These are phyloP conservation scores for Macrotus californicus DNA, from an alignment of 2,113 vertebrate genomes.

Conservation along the genomic window DNA sequence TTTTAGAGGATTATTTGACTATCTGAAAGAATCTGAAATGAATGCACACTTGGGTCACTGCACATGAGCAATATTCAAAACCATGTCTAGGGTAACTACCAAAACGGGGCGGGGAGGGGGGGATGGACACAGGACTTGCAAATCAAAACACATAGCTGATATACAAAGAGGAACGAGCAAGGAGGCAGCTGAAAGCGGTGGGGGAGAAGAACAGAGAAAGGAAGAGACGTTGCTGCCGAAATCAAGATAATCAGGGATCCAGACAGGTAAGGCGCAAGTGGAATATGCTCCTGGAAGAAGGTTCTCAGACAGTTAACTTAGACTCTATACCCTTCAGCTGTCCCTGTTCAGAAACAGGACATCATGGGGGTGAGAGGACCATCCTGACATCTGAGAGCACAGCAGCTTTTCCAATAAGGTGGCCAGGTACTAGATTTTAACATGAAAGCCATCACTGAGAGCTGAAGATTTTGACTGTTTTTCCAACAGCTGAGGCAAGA, in stretches of 20 bases:
- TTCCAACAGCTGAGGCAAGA: not conserved
- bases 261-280: not conserved
- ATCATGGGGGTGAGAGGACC: fast-evolving
- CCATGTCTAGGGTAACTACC: not conserved
- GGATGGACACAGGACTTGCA: too few relatives aligned
- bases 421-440: not conserved
- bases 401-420: not conserved
- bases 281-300: not conserved
- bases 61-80: not conserved
- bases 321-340: not conserved
- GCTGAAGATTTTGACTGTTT: not conserved
- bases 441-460: not conserved
- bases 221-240: not conserved
- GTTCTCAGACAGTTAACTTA: not conserved
- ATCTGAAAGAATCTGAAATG: not conserved
- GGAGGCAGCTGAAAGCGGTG: not conserved
- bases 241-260: not conserved
- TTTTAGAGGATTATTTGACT: not conserved
- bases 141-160: not conserved
- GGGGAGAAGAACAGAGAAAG: not conserved
- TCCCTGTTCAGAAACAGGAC: not conserved
- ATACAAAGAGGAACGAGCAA: not conserved
- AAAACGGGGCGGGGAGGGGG: not conserved
- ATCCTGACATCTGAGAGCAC: not conserved
- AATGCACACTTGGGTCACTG: not conserved